Evolutionary conservation across 2,888 invertebrate genomes (phyloP), one percentile per base, ranked within the genome.

Genomic region (Scrobipalpa atriplicella): DNA sequence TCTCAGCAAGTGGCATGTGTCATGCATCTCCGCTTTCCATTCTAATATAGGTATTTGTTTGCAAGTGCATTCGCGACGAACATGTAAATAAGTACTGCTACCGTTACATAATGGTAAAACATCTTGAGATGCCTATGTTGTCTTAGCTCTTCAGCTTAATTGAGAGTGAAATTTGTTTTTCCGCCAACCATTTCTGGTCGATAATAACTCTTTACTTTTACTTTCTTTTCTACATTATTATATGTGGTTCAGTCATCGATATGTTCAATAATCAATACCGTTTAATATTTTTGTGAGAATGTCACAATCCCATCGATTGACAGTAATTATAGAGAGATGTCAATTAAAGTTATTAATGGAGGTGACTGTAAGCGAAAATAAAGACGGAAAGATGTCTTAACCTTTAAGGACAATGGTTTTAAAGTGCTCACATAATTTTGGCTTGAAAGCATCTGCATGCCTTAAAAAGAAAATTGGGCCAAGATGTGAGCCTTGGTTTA

Each of bases 131-230:
- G 52, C 51, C 43, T 67, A 43, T 73, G 72, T 75, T 77, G 72
- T 77, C 73, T 70, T 75, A 73, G 70, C 71, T 74, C 66, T 77
- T 75, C 66, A 68, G 71, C 70, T 71, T 74, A 72, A 78, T 77
- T 77, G 75, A 71, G 75, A 78, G 75, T 74, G 75, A 78, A 77
- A 76, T 75, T 72, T 68, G 69, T 70, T 69, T 71, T 71, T 67
- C 29, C 21, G 21, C 29, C 8, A 11, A 11, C 47, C 39, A 39
- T 18, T 61, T 29, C 19, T 18, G 10, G 13, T 61, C 41, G 61
- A 61, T 41, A 61, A 61, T 61, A 41, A 41, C 61, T 41, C 61
- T 61, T 61, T 13, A 41, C 36, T 36, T 47, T 60, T 43, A 47
- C 65, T 65, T 65, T 65, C 65, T 67, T 65, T 65, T 62, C 56